Percentiles rank a stretch among this genome's conserved stretches.
Evolutionary conservation across 2,113 vertebrate species (phyloP).

Genomic region (Lophura nycthemera): DNA sequence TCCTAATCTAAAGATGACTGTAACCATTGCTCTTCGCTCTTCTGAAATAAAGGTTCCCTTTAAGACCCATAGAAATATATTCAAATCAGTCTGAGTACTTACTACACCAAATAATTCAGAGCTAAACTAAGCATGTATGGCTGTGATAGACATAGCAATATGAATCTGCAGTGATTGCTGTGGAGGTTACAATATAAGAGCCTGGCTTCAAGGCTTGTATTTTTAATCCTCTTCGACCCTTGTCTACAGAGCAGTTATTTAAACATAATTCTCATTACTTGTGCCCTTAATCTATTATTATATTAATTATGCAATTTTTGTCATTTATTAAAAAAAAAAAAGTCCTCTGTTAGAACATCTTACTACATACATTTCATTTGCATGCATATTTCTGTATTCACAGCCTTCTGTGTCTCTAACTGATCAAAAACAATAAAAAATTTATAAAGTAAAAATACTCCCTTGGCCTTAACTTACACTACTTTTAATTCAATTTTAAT

Average conservation of each 20-base stretch:
- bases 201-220: neutral
- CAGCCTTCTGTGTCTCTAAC: slow-evolving; percentile 10
- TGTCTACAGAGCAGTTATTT: slow-evolving; percentile 34
- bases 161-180: neutral
- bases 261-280: slow-evolving; percentile 25
- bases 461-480: slow-evolving; percentile 41
- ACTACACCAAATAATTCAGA: neutral
- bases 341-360: neutral
- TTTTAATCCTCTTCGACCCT: neutral
- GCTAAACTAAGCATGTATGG: neutral
- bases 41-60: neutral
- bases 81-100: neutral
- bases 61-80: neutral
- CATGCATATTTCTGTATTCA: slow-evolving; percentile 60
- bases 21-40: neutral
- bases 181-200: neutral
- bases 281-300: slow-evolving; percentile 44
- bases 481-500: slow-evolving; percentile 74
- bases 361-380: slow-evolving; percentile 25
- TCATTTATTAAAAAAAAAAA: neutral
- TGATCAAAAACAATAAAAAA: slow-evolving; percentile 69
- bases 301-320: slow-evolving; percentile 33
- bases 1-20: neutral
- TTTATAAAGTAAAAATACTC: slow-evolving; percentile 66
- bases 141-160: neutral